Evolutionary conservation across 2,797 vertebrate species (phyloP).

Genomic region (Chiroxiphia lanceolata): DNA sequence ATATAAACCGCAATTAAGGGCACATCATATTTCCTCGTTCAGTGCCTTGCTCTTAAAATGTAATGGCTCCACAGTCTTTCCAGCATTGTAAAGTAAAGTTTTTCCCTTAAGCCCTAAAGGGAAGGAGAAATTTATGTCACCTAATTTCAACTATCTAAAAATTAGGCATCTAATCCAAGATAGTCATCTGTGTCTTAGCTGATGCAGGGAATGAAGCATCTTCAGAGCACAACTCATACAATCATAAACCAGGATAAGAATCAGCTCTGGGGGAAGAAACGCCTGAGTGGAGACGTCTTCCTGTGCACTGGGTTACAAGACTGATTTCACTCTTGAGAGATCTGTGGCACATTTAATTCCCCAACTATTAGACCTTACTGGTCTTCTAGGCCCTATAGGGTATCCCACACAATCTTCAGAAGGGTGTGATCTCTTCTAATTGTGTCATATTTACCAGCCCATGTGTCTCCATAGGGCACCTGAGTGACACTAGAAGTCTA

Average conservation of each 20-base stretch:
- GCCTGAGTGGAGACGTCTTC: background rate
- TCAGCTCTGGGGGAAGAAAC: background rate
- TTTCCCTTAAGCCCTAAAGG: background rate
- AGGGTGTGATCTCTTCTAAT: background rate
- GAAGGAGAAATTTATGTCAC: background rate
- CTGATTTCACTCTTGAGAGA: background rate
- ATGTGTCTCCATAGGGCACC: fast-evolving
- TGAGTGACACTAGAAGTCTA: background rate
- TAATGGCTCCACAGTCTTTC: background rate
- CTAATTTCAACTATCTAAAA: conserved; percentile 11
- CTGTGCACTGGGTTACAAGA: background rate
- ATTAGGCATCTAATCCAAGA: conserved; percentile 9
- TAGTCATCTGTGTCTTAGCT: background rate
- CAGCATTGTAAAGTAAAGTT: background rate
- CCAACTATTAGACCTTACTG: background rate
- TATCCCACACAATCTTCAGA: background rate
- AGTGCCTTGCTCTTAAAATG: background rate
- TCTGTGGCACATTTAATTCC: background rate
- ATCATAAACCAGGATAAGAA: background rate
- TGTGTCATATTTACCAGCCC: background rate
- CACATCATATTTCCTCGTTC: background rate
- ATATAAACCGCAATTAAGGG: conserved; percentile 21
- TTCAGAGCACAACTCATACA: background rate
- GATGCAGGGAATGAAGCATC: background rate
- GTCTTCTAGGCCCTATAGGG: background rate